Evolutionary conservation across 2,113 vertebrate genomes (phyloP).

Genomic region (Camelus bactrianus): DNA sequence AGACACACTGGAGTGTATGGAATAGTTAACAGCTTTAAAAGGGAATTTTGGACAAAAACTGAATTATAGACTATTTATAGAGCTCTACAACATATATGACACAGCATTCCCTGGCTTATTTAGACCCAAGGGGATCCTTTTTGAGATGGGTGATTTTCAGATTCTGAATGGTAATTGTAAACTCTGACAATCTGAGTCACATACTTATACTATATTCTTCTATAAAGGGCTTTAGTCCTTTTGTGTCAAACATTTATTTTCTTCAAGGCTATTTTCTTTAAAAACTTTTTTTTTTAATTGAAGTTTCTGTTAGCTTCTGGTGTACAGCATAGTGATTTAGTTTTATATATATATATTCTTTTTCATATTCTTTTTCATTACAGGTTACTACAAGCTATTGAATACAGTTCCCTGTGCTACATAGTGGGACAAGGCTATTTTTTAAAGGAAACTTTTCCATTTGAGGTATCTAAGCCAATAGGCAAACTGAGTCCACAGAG

Average conservation of each 20-base stretch:
- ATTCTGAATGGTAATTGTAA: constrained; percentile 36
- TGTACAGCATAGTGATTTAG: no score
- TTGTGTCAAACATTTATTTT: constrained; percentile 11
- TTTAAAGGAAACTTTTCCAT: constrained; percentile 16
- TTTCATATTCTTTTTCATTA: no score
- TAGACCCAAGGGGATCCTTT: neutral
- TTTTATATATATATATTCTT: no score
- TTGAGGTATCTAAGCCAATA: neutral
- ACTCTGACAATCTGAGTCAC: neutral
- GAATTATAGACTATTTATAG: neutral
- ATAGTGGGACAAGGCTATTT: neutral
- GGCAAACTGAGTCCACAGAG: neutral
- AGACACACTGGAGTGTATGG: neutral
- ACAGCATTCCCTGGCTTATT: neutral
- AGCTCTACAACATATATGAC: neutral
- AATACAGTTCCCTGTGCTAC: no score
- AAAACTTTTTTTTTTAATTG: no score
- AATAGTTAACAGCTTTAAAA: neutral
- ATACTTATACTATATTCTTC: constrained; percentile 27
- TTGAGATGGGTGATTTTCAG: neutral
- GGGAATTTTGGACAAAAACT: neutral
- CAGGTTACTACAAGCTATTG: no score
- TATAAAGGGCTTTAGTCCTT: neutral
- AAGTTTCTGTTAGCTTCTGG: no score
- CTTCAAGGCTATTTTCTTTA: neutral